Percentiles rank a stretch among this genome's conserved stretches.
Conservation (phyloP, 2,797 vertebrate genomes). For the Myiotriccus ornatus region DNA sequence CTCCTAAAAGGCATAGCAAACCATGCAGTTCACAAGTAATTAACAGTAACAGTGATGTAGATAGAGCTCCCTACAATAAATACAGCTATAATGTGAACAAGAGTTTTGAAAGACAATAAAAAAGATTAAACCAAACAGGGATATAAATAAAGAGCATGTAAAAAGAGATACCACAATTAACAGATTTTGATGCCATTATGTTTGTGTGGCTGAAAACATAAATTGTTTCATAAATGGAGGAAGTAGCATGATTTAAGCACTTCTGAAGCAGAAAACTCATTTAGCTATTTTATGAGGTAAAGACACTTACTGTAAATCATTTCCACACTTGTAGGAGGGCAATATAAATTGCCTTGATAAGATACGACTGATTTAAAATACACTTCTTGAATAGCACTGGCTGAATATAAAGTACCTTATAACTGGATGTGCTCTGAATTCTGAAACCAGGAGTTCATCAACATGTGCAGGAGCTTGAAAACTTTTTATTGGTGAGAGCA, state of each 20-base stretch:
- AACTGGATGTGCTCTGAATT: slow-evolving; percentile 55
- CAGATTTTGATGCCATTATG: slow-evolving; percentile 68
- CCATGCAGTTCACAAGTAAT: slow-evolving; percentile 45
- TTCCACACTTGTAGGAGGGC: slow-evolving; percentile 64
- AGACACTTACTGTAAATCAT: slow-evolving; percentile 74
- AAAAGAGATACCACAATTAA: slow-evolving; percentile 67
- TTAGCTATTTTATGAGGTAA: slow-evolving; percentile 77
- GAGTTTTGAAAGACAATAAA: slow-evolving; percentile 59
- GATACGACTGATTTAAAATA: slow-evolving; percentile 75
- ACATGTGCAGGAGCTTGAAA: not conserved
- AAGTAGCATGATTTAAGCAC: slow-evolving; percentile 70
- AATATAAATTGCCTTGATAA: slow-evolving; percentile 77
- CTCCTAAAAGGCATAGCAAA: slow-evolving; percentile 53
- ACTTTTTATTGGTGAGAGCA: not conserved
- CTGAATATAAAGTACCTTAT: slow-evolving; percentile 68
- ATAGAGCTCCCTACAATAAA: slow-evolving; percentile 52
- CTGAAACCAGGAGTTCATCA: not conserved
- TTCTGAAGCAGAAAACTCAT: slow-evolving; percentile 76
- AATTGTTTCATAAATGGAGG: slow-evolving; percentile 66
- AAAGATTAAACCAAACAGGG: slow-evolving; percentile 53
- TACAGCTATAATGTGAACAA: not conserved
- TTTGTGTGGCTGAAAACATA: slow-evolving; percentile 57
- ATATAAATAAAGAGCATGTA: slow-evolving; percentile 60
- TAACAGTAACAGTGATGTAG: slow-evolving; percentile 56
- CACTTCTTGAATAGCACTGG: slow-evolving; percentile 52